Conservation (phyloP, 2,888 invertebrate species). For the Tetranychus truncatus region DNA sequence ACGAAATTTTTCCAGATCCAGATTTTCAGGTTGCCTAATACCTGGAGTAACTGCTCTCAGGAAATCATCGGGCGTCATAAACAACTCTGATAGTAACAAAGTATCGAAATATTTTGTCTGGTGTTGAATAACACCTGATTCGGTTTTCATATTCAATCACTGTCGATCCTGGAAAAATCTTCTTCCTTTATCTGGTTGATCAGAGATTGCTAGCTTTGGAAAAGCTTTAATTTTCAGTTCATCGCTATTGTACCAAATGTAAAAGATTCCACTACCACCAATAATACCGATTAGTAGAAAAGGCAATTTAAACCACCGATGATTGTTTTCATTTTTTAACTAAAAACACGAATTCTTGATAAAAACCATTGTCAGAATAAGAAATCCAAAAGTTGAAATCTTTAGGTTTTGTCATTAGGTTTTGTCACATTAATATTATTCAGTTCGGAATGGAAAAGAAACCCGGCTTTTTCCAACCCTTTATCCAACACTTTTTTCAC, state of each 20-base stretch:
- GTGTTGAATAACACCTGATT: constrained; percentile 89
- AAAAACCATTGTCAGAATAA: too few species aligned
- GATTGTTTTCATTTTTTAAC: not conserved
- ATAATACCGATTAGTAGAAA: not conserved
- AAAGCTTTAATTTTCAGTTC: not conserved
- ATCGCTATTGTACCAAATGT: not conserved
- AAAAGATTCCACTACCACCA: not conserved
- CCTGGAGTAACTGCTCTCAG: constrained; percentile 94
- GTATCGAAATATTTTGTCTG: constrained; percentile 98
- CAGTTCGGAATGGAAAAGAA: too few species aligned
- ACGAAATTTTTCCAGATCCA: constrained; percentile 87
- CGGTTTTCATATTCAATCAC: constrained; percentile 98
- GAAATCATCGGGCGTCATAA: constrained; percentile 71
- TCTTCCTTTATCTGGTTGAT: not conserved
- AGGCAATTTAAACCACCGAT: not conserved
- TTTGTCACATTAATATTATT: too few species aligned
- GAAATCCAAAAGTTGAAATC: too few species aligned
- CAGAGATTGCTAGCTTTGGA: not conserved
- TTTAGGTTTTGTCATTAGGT: too few species aligned
- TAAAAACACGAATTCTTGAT: too few species aligned
- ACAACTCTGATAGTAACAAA: constrained; percentile 83
- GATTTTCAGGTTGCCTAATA: constrained; percentile 90
- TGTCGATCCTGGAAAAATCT: constrained; percentile 36
- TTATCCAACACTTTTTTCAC: too few species aligned
- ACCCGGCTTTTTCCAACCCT: too few species aligned